Conservation (phyloP, 1,140 invertebrate species). For the Sesamia nonagrioides region DNA sequence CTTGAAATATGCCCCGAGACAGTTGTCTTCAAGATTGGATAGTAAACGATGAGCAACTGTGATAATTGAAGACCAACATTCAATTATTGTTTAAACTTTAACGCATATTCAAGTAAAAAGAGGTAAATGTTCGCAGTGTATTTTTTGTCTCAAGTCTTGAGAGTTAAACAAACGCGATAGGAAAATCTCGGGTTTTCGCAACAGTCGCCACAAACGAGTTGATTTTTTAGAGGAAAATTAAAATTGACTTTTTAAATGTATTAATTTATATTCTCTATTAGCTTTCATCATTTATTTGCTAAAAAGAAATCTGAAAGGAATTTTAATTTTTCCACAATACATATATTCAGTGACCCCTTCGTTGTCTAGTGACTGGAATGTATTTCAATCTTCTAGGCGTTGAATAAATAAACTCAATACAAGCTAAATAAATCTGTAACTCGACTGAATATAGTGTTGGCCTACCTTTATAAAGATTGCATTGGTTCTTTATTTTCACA, state of each 20-base stretch:
- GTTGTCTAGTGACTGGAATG: slow-evolving; percentile 27
- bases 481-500: slow-evolving; percentile 43
- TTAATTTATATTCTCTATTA: too few relatives aligned
- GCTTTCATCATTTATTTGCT: too few relatives aligned
- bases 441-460: slow-evolving; percentile 30
- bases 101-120: background rate
- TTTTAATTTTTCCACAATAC: slow-evolving; percentile 24
- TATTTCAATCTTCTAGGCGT: slow-evolving; percentile 42
- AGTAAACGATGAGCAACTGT: background rate
- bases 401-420: slow-evolving; percentile 49
- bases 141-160: background rate
- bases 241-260: too few relatives aligned
- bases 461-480: slow-evolving; percentile 31
- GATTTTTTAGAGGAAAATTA: background rate
- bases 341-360: slow-evolving; percentile 6
- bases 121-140: background rate
- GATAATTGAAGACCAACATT: background rate
- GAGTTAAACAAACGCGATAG: background rate
- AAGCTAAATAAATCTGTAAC: slow-evolving; percentile 43
- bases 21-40: background rate
- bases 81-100: background rate
- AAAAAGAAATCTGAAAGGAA: background rate
- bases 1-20: background rate
- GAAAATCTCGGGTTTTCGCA: background rate
- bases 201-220: background rate